Conservation (phyloP, 2,113 vertebrate genomes). For the Pseudois nayaur region DNA sequence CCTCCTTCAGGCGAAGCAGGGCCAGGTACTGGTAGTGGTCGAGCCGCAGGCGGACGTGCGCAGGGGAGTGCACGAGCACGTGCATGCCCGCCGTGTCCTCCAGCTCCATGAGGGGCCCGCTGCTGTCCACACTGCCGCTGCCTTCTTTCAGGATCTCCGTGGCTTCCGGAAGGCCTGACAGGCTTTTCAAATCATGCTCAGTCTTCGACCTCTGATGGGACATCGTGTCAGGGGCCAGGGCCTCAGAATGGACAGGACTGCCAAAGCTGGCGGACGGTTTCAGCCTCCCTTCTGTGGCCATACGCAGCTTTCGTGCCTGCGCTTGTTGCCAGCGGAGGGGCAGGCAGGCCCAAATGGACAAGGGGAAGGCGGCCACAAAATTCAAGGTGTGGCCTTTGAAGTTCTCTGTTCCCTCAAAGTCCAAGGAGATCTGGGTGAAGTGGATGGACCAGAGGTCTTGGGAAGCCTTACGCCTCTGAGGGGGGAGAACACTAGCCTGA, state of each 20-base stretch:
- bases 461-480: slow-evolving; percentile 77
- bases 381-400: slow-evolving; percentile 86
- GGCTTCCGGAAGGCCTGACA: slow-evolving; percentile 62
- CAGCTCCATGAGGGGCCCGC: slow-evolving; percentile 57
- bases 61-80: slow-evolving; percentile 85
- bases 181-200: slow-evolving; percentile 80
- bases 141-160: slow-evolving; percentile 66
- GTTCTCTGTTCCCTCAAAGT: slow-evolving; percentile 91
- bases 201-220: slow-evolving; percentile 81
- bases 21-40: slow-evolving; percentile 97
- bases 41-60: slow-evolving; percentile 87
- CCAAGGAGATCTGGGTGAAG: slow-evolving; percentile 85
- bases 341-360: slow-evolving; percentile 91
- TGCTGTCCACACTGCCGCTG: slow-evolving; percentile 12
- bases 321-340: slow-evolving; percentile 81
- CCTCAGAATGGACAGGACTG: slow-evolving; percentile 65
- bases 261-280: slow-evolving; percentile 82
- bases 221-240: slow-evolving; percentile 45
- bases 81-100: slow-evolving; percentile 86
- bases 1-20: slow-evolving; percentile 92
- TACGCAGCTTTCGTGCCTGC: slow-evolving; percentile 65
- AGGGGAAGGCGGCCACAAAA: slow-evolving; percentile 91
- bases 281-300: slow-evolving; percentile 74
- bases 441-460: slow-evolving; percentile 92
- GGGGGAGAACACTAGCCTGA: slow-evolving; percentile 6